phyloP scores from a whole-genome alignment of 1,140 invertebrate species.

The Pseudomyrmex cubaensis region DNA sequence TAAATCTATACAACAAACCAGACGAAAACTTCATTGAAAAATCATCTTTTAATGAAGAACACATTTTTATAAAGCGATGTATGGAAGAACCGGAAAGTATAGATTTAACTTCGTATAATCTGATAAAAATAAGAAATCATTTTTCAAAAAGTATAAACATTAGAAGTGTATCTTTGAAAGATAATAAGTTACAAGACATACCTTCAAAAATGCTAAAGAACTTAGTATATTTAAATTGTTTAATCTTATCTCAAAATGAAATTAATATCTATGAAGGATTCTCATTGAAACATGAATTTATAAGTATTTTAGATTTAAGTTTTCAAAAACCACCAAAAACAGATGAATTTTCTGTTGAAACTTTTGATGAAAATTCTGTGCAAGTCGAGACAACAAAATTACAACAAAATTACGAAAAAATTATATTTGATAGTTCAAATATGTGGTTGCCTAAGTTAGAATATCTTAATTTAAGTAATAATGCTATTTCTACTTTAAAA shows the following conservation, averaged over 20 bases:
- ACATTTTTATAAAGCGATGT: no score
- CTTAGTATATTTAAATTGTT: neutral
- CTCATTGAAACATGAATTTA: neutral
- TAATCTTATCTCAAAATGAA: neutral
- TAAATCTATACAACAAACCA: fast-evolving
- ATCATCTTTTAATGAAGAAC: fast-evolving
- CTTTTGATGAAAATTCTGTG: neutral
- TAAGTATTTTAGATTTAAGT: neutral
- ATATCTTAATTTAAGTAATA: neutral
- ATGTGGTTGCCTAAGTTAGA: neutral
- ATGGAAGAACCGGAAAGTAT: no score
- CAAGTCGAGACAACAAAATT: no score
- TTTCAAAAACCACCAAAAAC: neutral
- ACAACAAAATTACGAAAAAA: neutral
- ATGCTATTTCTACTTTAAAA: neutral
- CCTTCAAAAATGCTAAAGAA: neutral
- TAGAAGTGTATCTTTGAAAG: neutral
- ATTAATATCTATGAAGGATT: neutral
- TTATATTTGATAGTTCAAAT: neutral
- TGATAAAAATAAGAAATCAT: no score
- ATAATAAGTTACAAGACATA: neutral
- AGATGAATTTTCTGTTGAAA: neutral
- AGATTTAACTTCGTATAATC: no score
- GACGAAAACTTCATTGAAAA: neutral
- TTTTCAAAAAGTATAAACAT: neutral